Conservation (phyloP, 2,888 invertebrate genomes). For the Lasius fuliginosus region DNA sequence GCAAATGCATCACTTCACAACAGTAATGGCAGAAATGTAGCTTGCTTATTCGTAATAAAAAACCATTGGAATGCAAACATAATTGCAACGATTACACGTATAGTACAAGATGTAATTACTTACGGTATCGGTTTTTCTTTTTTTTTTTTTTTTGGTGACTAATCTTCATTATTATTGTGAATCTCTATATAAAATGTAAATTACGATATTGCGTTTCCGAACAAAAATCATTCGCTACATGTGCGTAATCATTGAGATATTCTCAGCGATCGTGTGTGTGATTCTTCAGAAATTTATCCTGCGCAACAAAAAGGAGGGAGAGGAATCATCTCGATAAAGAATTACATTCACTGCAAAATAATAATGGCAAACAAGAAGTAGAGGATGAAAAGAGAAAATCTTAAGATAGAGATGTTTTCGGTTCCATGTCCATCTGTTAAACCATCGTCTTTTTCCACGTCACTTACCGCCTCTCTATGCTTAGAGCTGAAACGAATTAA, state of each 20-base stretch:
- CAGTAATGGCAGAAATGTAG: not conserved
- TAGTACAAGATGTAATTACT: not conserved
- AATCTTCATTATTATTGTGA: not conserved
- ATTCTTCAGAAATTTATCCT: not conserved
- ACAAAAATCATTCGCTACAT: not conserved
- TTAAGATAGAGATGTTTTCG: not conserved
- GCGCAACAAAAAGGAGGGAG: not conserved
- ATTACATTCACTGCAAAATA: not conserved
- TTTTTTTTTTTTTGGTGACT: not conserved
- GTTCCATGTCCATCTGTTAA: not conserved
- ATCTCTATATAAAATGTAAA: not conserved
- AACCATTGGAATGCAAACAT: conserved; percentile 7
- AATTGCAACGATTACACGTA: not conserved
- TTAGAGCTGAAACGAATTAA: not conserved
- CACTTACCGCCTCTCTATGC: not conserved
- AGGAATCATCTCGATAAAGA: not conserved
- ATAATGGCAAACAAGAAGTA: not conserved
- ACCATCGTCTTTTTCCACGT: not conserved
- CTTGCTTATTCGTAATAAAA: conserved; percentile 1
- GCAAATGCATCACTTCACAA: not conserved
- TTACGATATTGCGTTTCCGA: not conserved
- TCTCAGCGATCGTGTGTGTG: not conserved
- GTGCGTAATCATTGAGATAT: too few relatives aligned
- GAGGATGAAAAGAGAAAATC: not conserved
- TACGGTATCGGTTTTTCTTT: not conserved